Evolutionary conservation across 1,140 invertebrate species (phyloP).

Genomic region (Caenorhabditis latens): DNA sequence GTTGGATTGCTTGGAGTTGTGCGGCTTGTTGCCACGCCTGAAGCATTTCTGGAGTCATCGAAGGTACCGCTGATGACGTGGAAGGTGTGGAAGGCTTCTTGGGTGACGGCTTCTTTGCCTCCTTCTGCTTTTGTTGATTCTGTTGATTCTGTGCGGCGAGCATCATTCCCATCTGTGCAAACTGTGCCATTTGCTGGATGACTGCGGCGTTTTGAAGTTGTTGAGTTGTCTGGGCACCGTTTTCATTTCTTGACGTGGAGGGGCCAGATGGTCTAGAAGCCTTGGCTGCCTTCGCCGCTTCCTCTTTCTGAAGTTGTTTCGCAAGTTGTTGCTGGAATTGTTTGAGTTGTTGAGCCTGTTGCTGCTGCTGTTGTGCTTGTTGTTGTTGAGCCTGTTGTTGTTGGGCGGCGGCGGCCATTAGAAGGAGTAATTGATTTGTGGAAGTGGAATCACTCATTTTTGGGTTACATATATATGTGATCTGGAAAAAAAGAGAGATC

Average conservation of each 20-base stretch:
- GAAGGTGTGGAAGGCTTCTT: neutral
- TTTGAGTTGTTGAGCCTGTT: neutral
- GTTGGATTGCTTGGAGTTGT: neutral
- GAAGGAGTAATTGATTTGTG: conserved; percentile 20
- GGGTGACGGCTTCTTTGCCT: neutral
- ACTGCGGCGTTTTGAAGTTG: neutral
- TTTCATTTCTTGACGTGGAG: neutral
- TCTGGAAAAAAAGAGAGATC: neutral
- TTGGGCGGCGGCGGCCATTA: conserved; percentile 8
- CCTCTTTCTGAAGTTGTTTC: neutral
- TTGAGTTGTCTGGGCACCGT: neutral
- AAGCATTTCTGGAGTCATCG: neutral
- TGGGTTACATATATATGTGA: too few species aligned
- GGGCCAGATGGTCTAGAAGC: neutral
- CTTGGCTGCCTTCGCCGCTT: neutral
- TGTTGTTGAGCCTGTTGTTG: conserved; percentile 54
- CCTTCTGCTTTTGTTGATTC: neutral
- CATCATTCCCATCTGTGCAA: conserved; percentile 4
- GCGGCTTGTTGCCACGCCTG: conserved; percentile 3
- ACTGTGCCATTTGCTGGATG: neutral
- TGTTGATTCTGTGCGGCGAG: neutral
- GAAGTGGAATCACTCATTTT: neutral
- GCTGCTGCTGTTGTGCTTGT: neutral
- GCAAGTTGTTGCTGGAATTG: conserved; percentile 5
- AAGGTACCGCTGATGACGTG: neutral